A percentile compares a stretch with the other conserved stretches of the same genome.
Evolutionary conservation across 2,113 vertebrate genomes (phyloP).

Genomic region (Nothobranchius kuhntae): DNA sequence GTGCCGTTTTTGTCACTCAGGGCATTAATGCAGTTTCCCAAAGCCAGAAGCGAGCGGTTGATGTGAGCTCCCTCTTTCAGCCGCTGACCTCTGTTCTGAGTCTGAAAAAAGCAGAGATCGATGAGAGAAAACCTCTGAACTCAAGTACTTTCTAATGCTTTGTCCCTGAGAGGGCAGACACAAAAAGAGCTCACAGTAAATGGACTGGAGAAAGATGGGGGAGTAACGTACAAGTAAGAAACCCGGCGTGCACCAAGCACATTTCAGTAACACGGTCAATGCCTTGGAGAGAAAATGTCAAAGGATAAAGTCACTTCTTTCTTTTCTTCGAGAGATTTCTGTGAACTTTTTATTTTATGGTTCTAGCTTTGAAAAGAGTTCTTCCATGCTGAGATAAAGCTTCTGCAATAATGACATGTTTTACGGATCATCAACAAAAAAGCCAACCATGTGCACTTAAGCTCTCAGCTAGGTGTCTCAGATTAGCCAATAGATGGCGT

Average conservation of each 20-base stretch:
- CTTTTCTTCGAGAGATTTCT: not conserved
- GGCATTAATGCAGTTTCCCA: slow-evolving; percentile 95
- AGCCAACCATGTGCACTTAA: too few species aligned
- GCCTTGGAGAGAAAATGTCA: not conserved
- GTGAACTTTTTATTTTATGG: not conserved
- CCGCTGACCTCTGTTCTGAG: slow-evolving; percentile 90
- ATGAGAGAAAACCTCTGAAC: slow-evolving; percentile 13
- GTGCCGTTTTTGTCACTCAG: slow-evolving; percentile 84
- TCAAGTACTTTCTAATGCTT: not conserved
- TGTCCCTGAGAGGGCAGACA: not conserved
- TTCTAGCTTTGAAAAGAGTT: not conserved
- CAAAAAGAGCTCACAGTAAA: not conserved
- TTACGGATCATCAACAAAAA: not conserved
- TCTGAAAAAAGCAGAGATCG: slow-evolving; percentile 68
- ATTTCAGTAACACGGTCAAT: not conserved
- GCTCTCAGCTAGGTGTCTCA: not conserved
- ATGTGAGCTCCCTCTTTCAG: slow-evolving; percentile 95
- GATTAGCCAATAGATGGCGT: slow-evolving; percentile 34
- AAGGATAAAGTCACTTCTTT: not conserved
- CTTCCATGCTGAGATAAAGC: not conserved
- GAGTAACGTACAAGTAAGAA: not conserved
- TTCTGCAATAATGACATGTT: not conserved
- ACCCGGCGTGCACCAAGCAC: not conserved
- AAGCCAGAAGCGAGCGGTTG: slow-evolving; percentile 90
- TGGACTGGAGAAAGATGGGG: not conserved